Evolutionary conservation across 2,113 vertebrate genomes (phyloP).

Genomic region (Alectura lathami): DNA sequence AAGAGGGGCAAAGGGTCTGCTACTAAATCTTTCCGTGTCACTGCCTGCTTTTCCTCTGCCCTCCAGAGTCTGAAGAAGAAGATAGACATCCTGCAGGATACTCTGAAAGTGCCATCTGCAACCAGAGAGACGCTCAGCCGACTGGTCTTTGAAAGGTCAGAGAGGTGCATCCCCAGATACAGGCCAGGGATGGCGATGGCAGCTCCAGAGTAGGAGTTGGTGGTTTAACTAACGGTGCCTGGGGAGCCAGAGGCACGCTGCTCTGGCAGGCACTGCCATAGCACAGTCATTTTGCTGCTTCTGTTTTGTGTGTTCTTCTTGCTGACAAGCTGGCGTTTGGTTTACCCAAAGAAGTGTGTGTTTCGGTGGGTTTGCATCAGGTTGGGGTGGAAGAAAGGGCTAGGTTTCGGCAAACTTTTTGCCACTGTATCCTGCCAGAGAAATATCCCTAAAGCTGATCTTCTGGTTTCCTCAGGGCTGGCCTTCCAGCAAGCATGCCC

Average conservation of each 20-base stretch:
- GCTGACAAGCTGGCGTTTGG: neutral
- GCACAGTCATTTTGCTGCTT: neutral
- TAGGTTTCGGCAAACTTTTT: neutral
- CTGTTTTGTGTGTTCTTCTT: neutral
- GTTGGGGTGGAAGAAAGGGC: neutral
- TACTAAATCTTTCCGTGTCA: neutral
- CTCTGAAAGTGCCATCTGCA: conserved; percentile 87
- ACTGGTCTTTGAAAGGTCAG: conserved; percentile 92
- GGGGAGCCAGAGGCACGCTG: neutral
- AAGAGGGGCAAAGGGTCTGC: neutral
- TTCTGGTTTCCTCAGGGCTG: neutral
- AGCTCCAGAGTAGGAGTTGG: neutral
- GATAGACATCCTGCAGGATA: conserved; percentile 90
- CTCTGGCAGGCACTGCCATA: neutral
- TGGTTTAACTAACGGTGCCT: neutral
- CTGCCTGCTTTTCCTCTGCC: neutral
- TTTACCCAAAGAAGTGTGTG: neutral
- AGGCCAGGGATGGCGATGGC: neutral
- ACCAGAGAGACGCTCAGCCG: conserved; percentile 90
- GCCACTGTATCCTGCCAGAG: neutral
- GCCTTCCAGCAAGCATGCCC: neutral
- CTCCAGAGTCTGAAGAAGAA: conserved; percentile 93
- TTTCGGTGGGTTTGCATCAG: neutral
- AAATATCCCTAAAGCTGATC: neutral
- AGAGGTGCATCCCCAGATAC: neutral